These are phyloP conservation scores for Hybos culiciformis DNA, from an alignment of 2,888 invertebrate genomes.

Conservation along the genomic window DNA sequence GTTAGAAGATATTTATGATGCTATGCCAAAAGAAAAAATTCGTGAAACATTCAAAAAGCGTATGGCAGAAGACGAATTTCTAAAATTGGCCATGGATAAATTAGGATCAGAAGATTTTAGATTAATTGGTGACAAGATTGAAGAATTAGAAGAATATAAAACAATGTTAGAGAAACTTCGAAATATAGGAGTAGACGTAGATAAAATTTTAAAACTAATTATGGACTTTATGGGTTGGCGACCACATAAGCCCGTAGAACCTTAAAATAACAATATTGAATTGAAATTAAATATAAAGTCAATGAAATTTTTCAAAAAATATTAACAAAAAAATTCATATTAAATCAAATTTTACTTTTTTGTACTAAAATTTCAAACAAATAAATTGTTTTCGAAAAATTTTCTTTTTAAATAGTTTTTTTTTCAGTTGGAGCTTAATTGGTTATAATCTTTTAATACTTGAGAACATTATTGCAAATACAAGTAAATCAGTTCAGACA, in stretches of 20 bases:
- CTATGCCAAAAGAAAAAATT: slow-evolving; percentile 9
- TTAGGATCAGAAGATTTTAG: slow-evolving; percentile 12
- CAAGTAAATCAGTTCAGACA: no score
- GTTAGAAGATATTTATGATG: slow-evolving; percentile 8
- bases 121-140: slow-evolving; percentile 12
- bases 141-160: slow-evolving; percentile 11
- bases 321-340: no score
- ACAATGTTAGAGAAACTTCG: slow-evolving; percentile 6
- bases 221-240: slow-evolving; percentile 12
- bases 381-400: no score
- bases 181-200: slow-evolving; percentile 7
- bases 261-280: no score
- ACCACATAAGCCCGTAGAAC: background rate
- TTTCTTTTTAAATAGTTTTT: no score
- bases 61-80: slow-evolving; percentile 9
- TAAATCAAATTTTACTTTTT: no score
- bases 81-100: slow-evolving; percentile 10
- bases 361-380: no score
- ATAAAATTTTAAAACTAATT: slow-evolving; percentile 7
- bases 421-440: no score
- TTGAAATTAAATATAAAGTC: no score
- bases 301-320: no score
- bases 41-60: slow-evolving; percentile 2
- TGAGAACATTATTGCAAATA: no score
- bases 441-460: no score